phyloP scores from a whole-genome alignment of 2,113 vertebrate genomes.

The Myiagra hebetior region DNA sequence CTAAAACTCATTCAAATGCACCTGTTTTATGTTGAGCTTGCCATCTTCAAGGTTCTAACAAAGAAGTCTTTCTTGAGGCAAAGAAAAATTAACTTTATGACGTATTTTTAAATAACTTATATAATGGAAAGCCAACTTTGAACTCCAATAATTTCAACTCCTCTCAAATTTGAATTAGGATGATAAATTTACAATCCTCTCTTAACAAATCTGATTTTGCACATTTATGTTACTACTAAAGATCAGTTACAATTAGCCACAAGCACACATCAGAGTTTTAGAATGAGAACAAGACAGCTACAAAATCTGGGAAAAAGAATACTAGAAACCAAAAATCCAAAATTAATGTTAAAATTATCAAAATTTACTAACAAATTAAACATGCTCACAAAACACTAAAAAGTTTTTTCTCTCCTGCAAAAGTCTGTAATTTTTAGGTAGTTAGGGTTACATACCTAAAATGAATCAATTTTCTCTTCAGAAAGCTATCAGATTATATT shows the following conservation, averaged over 20 bases:
- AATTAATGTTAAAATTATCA: neutral
- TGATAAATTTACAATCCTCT: neutral
- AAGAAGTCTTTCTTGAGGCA: neutral
- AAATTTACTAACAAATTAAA: neutral
- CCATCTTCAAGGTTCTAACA: neutral
- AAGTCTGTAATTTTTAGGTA: neutral
- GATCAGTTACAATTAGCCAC: neutral
- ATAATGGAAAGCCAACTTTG: neutral
- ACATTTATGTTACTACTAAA: neutral
- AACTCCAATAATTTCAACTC: neutral
- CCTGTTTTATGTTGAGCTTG: neutral
- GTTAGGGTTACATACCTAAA: neutral
- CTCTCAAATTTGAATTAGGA: neutral
- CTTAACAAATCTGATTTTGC: neutral
- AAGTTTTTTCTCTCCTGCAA: neutral
- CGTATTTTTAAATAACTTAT: neutral
- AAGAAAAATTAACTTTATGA: neutral
- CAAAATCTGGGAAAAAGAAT: neutral
- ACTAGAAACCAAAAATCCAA: neutral
- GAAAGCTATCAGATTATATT: neutral
- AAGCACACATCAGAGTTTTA: neutral
- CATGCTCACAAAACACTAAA: neutral
- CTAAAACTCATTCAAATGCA: constrained; percentile 27
- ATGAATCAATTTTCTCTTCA: neutral
- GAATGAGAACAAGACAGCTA: neutral